These are phyloP conservation scores for Phataginus tetradactyla DNA, from an alignment of 2,797 vertebrate genomes.

Conservation along the genomic window DNA sequence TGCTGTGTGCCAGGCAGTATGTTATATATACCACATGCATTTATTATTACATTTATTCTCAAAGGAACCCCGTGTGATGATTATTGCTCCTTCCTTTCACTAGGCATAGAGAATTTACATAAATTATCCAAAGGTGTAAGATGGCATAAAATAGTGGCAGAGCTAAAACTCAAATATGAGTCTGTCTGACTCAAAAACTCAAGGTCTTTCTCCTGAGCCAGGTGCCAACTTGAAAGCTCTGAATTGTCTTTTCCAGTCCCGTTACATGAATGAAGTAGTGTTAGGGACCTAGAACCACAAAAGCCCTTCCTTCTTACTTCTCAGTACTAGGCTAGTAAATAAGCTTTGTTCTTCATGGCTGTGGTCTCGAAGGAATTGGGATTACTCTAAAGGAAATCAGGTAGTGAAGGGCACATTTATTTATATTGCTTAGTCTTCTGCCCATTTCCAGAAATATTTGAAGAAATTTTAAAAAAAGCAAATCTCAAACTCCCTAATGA, in stretches of 20 bases:
- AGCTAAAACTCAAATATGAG: neutral
- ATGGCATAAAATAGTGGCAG: neutral
- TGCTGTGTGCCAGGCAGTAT: neutral
- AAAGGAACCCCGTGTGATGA: neutral
- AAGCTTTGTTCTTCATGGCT: neutral
- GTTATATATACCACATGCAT: neutral
- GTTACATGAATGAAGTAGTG: neutral
- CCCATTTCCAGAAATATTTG: neutral
- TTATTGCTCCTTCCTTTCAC: neutral
- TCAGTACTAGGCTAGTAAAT: neutral
- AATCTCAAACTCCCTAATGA: neutral
- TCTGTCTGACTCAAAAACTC: neutral
- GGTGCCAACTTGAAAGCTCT: neutral
- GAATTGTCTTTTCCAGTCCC: neutral
- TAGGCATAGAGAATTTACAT: neutral
- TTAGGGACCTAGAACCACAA: neutral
- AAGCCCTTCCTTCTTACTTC: neutral
- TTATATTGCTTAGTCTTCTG: neutral
- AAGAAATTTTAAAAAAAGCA: neutral
- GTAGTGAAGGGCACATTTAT: neutral
- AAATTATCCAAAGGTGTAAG: neutral
- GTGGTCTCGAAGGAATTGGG: neutral
- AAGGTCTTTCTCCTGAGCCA: neutral
- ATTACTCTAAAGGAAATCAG: neutral
- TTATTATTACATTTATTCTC: slow-evolving; percentile 27